phyloP scores from a whole-genome alignment of 2,113 vertebrate species.

The Cichladusa arquata region DNA sequence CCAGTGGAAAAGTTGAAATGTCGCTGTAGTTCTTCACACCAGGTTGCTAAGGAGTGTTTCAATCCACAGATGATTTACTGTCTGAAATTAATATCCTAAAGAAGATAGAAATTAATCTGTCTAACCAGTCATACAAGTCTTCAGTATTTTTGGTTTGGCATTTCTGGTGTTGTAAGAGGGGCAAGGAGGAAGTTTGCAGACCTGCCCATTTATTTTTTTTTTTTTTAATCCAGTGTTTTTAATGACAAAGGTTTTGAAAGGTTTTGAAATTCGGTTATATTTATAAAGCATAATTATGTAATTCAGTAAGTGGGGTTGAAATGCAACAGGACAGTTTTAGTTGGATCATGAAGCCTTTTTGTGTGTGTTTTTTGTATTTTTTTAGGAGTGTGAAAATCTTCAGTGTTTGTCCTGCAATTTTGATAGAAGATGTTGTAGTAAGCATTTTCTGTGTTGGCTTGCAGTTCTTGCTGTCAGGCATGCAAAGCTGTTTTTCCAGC shows the following conservation, averaged over 20 bases:
- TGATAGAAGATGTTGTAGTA: neutral
- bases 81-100: neutral
- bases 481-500: neutral
- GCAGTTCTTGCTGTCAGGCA: neutral
- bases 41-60: neutral
- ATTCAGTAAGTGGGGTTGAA: neutral
- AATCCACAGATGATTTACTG: neutral
- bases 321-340: neutral
- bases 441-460: neutral
- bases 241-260: neutral
- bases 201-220: neutral
- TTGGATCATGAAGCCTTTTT: neutral
- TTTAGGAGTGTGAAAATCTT: neutral
- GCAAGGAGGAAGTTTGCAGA: rapidly evolving
- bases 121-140: neutral
- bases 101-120: neutral
- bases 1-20: neutral
- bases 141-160: neutral
- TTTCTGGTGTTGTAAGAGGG: neutral
- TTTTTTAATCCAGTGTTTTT: neutral
- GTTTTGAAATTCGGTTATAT: neutral
- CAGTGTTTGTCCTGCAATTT: neutral
- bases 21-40: neutral
- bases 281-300: neutral
- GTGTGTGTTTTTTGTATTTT: neutral